Conservation (phyloP, 2,888 invertebrate genomes). For the Sylvicola fuscatus region DNA sequence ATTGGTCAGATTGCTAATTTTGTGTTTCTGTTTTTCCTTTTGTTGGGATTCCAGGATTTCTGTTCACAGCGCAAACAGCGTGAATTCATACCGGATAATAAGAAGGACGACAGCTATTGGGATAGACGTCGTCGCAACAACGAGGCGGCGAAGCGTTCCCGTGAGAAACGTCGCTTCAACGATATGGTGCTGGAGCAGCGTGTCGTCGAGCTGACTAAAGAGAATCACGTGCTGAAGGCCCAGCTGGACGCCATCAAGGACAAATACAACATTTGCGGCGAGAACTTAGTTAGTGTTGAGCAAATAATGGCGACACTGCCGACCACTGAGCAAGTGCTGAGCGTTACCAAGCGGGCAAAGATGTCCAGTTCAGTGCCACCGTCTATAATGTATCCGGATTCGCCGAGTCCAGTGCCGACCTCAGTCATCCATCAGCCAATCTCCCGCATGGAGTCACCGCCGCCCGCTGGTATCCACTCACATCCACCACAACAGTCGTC, state of each 20-base stretch:
- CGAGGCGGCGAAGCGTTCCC: constrained; percentile 87
- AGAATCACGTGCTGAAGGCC: constrained; percentile 84
- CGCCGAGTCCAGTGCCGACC: constrained; percentile 34
- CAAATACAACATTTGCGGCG: constrained; percentile 78
- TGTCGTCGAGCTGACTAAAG: constrained; percentile 84
- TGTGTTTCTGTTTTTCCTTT: no score
- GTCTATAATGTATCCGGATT: constrained; percentile 34
- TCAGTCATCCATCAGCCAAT: constrained; percentile 38
- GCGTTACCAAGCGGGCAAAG: constrained; percentile 50
- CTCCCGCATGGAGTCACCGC: constrained; percentile 19
- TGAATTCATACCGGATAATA: constrained; percentile 90
- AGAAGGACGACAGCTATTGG: constrained; percentile 96
- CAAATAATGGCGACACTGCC: constrained; percentile 74
- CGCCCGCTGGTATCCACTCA: constrained; percentile 13
- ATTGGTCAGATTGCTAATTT: no score
- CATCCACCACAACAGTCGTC: constrained; percentile 14
- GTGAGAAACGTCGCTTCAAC: constrained; percentile 91
- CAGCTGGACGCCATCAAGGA: constrained; percentile 85
- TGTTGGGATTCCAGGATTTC: constrained; percentile 39
- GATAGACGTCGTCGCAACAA: constrained; percentile 89
- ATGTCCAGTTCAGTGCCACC: constrained; percentile 18
- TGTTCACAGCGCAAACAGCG: constrained; percentile 84
- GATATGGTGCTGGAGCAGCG: constrained; percentile 92
- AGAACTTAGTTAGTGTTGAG: constrained; percentile 68
- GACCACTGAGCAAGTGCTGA: constrained; percentile 64